Conservation (phyloP, 2,797 vertebrate genomes). For the Tamandua tetradactyla region DNA sequence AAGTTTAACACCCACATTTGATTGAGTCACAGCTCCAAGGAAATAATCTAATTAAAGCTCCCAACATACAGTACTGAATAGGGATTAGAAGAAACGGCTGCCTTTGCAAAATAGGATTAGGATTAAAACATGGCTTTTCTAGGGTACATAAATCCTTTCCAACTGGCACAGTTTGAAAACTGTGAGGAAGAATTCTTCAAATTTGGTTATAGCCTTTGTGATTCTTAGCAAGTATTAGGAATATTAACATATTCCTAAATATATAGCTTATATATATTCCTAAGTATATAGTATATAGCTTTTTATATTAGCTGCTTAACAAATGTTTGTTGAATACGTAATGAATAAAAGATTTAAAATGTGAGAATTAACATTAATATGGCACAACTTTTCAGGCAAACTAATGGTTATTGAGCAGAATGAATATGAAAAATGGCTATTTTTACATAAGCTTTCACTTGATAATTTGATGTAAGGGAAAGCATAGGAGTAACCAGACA, state of each 20-base stretch:
- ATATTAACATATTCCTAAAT: too few relatives aligned
- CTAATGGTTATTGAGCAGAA: background rate
- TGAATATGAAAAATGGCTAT: background rate
- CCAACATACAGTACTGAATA: too few relatives aligned
- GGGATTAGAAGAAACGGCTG: too few relatives aligned
- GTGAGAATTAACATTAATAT: constrained; percentile 39
- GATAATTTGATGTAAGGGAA: background rate
- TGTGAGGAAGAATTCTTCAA: background rate
- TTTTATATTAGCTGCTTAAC: background rate
- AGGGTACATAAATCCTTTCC: too few relatives aligned
- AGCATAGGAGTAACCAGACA: background rate
- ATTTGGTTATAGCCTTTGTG: background rate
- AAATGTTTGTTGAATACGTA: background rate
- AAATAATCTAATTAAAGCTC: too few relatives aligned
- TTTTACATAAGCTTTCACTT: constrained; percentile 22
- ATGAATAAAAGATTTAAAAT: constrained; percentile 44
- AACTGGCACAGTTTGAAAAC: constrained; percentile 26
- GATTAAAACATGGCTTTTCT: too few relatives aligned
- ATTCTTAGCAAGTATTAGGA: background rate
- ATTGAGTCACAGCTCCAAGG: too few relatives aligned
- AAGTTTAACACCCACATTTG: too few relatives aligned
- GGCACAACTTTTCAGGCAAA: constrained; percentile 5
- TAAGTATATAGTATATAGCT: too few relatives aligned
- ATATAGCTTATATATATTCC: too few relatives aligned
- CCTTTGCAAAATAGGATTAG: too few relatives aligned